Percentiles rank a stretch among this genome's conserved stretches.
Conservation (phyloP, 2,888 invertebrate genomes). For the Eupelmus urozonus region DNA sequence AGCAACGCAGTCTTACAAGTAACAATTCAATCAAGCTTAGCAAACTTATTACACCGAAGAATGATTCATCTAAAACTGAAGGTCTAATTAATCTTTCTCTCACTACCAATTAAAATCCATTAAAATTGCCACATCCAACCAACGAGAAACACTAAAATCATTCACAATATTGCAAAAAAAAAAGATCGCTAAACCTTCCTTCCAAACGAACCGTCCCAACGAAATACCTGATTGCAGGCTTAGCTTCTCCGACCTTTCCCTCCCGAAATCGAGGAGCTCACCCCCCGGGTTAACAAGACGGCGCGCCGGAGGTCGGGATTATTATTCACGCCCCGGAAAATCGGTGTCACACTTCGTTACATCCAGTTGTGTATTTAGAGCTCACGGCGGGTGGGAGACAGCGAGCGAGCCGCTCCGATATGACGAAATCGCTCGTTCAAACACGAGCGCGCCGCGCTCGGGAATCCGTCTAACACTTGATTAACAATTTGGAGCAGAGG, state of each 20-base stretch:
- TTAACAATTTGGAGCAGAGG: constrained; percentile 50
- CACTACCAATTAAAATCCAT: too few species aligned
- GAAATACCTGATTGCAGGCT: constrained; percentile 21
- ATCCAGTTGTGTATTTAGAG: constrained; percentile 50
- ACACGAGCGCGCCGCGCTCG: constrained; percentile 32
- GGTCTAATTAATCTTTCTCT: too few species aligned
- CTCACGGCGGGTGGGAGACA: constrained; percentile 1
- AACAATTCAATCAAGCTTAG: too few species aligned
- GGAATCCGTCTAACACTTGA: constrained; percentile 51
- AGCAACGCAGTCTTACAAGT: too few species aligned
- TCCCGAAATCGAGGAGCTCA: constrained; percentile 24
- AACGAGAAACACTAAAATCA: too few species aligned
- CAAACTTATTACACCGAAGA: too few species aligned
- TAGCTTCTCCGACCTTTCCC: neutral
- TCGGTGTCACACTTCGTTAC: constrained; percentile 55
- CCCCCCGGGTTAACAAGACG: neutral
- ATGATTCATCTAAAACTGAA: too few species aligned
- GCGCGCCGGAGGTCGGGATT: neutral
- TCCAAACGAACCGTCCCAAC: neutral
- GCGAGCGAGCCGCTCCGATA: constrained; percentile 19
- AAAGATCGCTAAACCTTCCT: neutral
- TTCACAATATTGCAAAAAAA: too few species aligned
- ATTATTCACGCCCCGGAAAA: constrained; percentile 54
- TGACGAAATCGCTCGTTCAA: constrained; percentile 53
- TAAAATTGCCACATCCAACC: too few species aligned